A percentile compares a stretch with the other conserved stretches of the same genome.
phyloP scores from a whole-genome alignment of 2,888 invertebrate species.

The Hyles lineata region DNA sequence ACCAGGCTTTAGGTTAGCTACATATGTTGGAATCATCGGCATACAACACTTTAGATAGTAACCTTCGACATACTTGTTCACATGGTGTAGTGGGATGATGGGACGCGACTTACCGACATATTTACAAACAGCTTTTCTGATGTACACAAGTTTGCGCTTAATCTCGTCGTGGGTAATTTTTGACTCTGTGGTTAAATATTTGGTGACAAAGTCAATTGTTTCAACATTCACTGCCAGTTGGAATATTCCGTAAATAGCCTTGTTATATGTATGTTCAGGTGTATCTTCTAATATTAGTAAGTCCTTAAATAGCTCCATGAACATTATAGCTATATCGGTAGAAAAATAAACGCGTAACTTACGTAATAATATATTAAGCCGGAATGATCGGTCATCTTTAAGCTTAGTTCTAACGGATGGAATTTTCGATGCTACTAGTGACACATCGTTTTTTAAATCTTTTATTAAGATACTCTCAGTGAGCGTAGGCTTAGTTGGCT shows the following conservation, averaged over 20 bases:
- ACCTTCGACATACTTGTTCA: slow-evolving; percentile 56
- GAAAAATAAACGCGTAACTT: slow-evolving; percentile 63
- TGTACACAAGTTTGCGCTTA: slow-evolving; percentile 44
- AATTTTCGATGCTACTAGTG: slow-evolving; percentile 39
- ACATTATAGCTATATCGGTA: slow-evolving; percentile 49
- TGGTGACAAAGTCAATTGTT: slow-evolving; percentile 51
- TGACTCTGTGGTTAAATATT: slow-evolving; percentile 51
- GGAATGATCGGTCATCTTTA: slow-evolving; percentile 35
- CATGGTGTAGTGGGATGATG: slow-evolving; percentile 52
- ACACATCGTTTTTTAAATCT: slow-evolving; percentile 48
- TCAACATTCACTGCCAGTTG: slow-evolving; percentile 49
- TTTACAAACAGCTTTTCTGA: slow-evolving; percentile 61
- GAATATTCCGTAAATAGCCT: slow-evolving; percentile 55
- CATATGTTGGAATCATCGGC: slow-evolving; percentile 58
- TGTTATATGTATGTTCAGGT: slow-evolving; percentile 32
- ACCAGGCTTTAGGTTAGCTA: slow-evolving; percentile 52
- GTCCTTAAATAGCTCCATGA: slow-evolving; percentile 34
- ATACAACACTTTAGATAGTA: slow-evolving; percentile 60
- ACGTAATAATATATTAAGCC: slow-evolving; percentile 46
- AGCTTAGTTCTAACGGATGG: slow-evolving; percentile 36
- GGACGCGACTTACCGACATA: slow-evolving; percentile 56
- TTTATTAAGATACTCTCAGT: slow-evolving; percentile 41
- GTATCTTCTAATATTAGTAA: slow-evolving; percentile 30
- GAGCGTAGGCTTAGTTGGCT: slow-evolving; percentile 31
- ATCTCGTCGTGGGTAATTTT: slow-evolving; percentile 55